Percentiles rank a stretch among this genome's conserved stretches.
Conservation (phyloP, 2,797 vertebrate genomes). For the Pelochelys cantorii region DNA sequence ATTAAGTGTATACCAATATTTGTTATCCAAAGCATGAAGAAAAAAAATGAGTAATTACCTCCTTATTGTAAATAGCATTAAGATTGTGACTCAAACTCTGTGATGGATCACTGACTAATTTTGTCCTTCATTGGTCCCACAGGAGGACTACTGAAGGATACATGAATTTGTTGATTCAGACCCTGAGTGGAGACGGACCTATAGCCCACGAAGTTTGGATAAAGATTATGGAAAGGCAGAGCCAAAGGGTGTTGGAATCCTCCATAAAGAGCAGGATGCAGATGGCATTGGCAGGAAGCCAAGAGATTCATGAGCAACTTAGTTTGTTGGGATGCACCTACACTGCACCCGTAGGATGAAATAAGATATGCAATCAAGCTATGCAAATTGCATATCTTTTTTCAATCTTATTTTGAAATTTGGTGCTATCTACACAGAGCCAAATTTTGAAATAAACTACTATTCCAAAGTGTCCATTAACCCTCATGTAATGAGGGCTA, state of each 20-base stretch:
- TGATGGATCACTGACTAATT: neutral
- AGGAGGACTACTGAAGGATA: neutral
- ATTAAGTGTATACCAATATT: neutral
- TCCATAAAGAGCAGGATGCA: neutral
- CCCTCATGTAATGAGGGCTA: too few species aligned
- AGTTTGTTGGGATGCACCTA: neutral
- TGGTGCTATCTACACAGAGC: too few species aligned
- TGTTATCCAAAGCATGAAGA: neutral
- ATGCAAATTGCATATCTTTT: too few species aligned
- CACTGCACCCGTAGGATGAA: too few species aligned
- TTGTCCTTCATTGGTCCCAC: neutral
- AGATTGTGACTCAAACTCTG: neutral
- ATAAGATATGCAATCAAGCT: too few species aligned
- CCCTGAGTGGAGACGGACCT: neutral
- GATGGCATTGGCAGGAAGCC: neutral
- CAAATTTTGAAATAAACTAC: too few species aligned
- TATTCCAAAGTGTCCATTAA: too few species aligned
- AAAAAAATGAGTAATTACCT: neutral
- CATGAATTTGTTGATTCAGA: neutral
- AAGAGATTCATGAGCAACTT: neutral
- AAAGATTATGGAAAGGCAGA: neutral
- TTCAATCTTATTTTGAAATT: too few species aligned
- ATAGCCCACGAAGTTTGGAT: neutral
- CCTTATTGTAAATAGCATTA: neutral
- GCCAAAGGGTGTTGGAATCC: neutral